Evolutionary conservation across 2,888 invertebrate species (phyloP).

Genomic region (Dexiosoma caninum): DNA sequence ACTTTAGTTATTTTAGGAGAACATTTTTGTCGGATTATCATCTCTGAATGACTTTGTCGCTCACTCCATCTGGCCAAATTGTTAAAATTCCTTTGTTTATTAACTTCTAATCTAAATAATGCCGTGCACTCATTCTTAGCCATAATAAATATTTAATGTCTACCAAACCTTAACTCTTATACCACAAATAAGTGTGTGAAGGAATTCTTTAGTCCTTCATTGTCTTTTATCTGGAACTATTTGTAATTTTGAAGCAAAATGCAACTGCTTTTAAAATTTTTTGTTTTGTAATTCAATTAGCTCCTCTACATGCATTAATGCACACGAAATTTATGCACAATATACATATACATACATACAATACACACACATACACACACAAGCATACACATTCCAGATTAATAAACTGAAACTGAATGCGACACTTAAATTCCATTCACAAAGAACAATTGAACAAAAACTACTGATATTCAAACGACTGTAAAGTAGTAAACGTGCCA

Average conservation of each 20-base stretch:
- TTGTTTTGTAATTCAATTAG: conserved; percentile 57
- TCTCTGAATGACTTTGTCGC: too few relatives aligned
- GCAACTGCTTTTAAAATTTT: not conserved
- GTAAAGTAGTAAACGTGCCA: conserved; percentile 52
- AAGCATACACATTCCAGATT: conserved; percentile 1
- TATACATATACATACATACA: not conserved
- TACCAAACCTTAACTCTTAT: not conserved
- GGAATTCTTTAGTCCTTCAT: not conserved
- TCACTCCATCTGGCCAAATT: too few relatives aligned
- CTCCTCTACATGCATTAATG: not conserved
- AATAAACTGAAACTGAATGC: conserved; percentile 15
- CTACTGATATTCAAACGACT: not conserved
- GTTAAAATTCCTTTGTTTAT: too few relatives aligned
- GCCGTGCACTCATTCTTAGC: not conserved
- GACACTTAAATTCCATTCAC: conserved; percentile 54
- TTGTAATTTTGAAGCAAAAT: not conserved
- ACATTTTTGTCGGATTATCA: too few relatives aligned
- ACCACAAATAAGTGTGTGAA: not conserved
- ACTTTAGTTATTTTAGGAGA: too few relatives aligned
- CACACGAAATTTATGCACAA: not conserved
- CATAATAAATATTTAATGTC: not conserved
- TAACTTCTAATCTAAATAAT: too few relatives aligned
- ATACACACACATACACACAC: not conserved
- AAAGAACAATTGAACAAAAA: not conserved
- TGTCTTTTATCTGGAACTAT: not conserved